A percentile compares a stretch with the other conserved stretches of the same genome.
These are phyloP conservation scores for Neosilurus hyrtlii DNA, from an alignment of 2,797 vertebrate genomes.

Conservation along the genomic window DNA sequence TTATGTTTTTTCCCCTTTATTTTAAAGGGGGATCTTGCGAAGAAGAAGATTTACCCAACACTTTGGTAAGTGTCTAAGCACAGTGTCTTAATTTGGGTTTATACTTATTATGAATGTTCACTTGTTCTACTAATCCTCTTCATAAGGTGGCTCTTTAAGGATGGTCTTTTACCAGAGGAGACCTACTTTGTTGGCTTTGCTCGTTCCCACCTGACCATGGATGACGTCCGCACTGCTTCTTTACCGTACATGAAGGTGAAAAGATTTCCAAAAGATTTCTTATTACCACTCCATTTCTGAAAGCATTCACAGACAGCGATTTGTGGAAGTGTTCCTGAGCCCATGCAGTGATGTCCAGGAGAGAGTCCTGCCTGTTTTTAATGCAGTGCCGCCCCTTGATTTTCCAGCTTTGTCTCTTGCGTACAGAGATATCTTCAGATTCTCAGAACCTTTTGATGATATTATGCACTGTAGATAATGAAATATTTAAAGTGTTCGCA, in stretches of 20 bases:
- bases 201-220: slow-evolving; percentile 80
- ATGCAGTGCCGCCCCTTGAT: no score
- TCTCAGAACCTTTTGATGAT: no score
- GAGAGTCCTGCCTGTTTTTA: no score
- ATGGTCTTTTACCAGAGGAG: slow-evolving; percentile 84
- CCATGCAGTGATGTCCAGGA: no score
- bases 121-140: slow-evolving; percentile 50
- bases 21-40: slow-evolving; percentile 85
- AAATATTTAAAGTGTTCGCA: no score
- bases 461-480: no score
- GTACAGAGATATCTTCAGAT: no score
- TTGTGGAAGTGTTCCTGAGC: no score
- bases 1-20: neutral
- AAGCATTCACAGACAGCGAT: no score
- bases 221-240: slow-evolving; percentile 74
- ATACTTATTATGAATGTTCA: neutral
- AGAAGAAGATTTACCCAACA: slow-evolving; percentile 93
- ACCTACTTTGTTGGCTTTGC: slow-evolving; percentile 86
- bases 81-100: no score
- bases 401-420: no score
- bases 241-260: slow-evolving; percentile 83
- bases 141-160: slow-evolving; percentile 87
- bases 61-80: slow-evolving; percentile 76
- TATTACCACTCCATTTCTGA: no score
- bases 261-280: slow-evolving; percentile 47